These are phyloP conservation scores for Echinarachnius parma DNA, from an alignment of 53 echinoderm and acorn worm genomes.

Conservation along the genomic window DNA sequence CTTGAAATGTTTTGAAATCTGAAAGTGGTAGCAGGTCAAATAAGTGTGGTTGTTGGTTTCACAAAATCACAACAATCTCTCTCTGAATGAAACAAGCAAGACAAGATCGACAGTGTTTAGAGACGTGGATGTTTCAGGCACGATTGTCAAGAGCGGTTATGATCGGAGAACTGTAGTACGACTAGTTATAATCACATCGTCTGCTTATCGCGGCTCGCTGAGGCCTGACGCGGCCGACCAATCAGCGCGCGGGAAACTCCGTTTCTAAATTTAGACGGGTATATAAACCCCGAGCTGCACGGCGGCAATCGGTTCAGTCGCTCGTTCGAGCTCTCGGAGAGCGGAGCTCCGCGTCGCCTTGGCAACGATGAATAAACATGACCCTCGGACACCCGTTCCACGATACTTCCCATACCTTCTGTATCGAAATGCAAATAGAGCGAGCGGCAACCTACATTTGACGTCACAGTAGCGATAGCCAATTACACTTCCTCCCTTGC, in stretches of 20 bases:
- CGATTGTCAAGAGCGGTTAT: slow-evolving; percentile 31
- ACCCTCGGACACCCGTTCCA: not conserved
- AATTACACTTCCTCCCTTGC: no score
- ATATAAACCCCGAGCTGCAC: slow-evolving; percentile 29
- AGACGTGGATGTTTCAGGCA: slow-evolving; percentile 6
- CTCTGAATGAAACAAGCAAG: no score
- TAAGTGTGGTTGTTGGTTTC: no score
- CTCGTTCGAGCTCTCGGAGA: slow-evolving; percentile 18
- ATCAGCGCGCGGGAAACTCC: slow-evolving; percentile 5
- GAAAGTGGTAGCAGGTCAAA: no score
- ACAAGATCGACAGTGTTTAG: no score
- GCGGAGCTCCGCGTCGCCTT: slow-evolving; percentile 43
- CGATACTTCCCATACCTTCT: no score
- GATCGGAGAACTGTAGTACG: not conserved
- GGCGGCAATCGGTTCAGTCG: slow-evolving; percentile 3
- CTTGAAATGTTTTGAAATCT: slow-evolving; percentile 34
- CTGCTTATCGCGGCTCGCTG: slow-evolving; percentile 3
- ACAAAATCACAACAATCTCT: slow-evolving; percentile 39
- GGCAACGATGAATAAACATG: slow-evolving; percentile 55
- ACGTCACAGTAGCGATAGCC: no score
- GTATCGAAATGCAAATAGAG: no score
- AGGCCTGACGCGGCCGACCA: slow-evolving; percentile 36
- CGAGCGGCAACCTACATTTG: no score
- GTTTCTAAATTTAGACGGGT: slow-evolving; percentile 42
- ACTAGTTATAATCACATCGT: slow-evolving; percentile 39